These are phyloP conservation scores for Polia nebulosa DNA, from an alignment of 2,888 invertebrate species.

Conservation along the genomic window DNA sequence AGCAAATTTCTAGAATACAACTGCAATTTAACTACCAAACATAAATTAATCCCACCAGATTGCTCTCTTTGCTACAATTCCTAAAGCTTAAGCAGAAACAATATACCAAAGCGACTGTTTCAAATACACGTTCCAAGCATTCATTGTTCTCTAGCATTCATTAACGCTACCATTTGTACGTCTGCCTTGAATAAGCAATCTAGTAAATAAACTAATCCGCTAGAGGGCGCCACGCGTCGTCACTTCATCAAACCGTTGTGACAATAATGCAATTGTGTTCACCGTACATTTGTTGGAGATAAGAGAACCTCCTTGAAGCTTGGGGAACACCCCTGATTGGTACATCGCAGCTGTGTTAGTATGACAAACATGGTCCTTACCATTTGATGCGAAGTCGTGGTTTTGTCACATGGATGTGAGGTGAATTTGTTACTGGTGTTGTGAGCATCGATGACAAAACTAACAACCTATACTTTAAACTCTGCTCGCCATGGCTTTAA, in stretches of 20 bases:
- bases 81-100: conserved; percentile 26
- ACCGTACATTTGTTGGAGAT: conserved; percentile 41
- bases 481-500: too few relatives aligned
- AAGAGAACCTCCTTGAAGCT: conserved; percentile 48
- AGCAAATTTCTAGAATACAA: neutral
- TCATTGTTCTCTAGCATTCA: conserved; percentile 39
- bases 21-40: neutral
- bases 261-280: conserved; percentile 54
- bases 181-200: conserved; percentile 51
- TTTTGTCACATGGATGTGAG: conserved; percentile 11
- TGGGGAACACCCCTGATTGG: conserved; percentile 58
- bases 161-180: conserved; percentile 46
- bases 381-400: conserved; percentile 38
- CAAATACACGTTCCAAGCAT: conserved; percentile 32
- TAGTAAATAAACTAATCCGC: conserved; percentile 52
- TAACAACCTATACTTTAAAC: too few relatives aligned
- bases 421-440: neutral
- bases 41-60: neutral
- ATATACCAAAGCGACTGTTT: conserved; percentile 24
- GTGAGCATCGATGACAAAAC: neutral
- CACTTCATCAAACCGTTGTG: conserved; percentile 54
- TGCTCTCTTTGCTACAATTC: neutral
- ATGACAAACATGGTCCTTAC: conserved; percentile 50
- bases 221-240: conserved; percentile 31
- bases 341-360: conserved; percentile 42